Evolutionary conservation across 1,140 invertebrate genomes (phyloP).

Genomic region (Tigriopus japonicus): DNA sequence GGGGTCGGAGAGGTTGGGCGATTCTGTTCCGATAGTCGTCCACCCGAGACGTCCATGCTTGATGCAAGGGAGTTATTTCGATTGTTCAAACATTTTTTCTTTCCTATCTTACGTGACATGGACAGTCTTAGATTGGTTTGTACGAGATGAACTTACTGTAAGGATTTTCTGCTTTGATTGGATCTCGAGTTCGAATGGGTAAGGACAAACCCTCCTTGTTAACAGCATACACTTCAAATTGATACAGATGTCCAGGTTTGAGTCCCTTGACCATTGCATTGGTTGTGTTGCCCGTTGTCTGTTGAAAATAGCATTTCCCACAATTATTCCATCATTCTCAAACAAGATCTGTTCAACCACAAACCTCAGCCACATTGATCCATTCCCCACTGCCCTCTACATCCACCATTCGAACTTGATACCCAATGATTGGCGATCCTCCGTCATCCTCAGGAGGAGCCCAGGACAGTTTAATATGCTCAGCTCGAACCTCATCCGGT

Average conservation of each 20-base stretch:
- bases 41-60: too few relatives aligned
- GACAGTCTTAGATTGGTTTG: too few relatives aligned
- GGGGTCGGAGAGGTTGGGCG: too few relatives aligned
- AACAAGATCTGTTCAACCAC: neutral
- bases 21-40: too few relatives aligned
- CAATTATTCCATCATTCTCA: neutral
- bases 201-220: conserved; percentile 98
- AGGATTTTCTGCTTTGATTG: conserved; percentile 83
- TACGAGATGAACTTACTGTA: conserved; percentile 46
- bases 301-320: conserved; percentile 42
- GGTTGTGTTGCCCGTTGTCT: conserved; percentile 34
- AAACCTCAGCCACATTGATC: conserved; percentile 65
- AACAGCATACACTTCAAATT: conserved; percentile 90
- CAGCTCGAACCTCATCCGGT: conserved; percentile 56
- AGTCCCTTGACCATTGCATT: conserved; percentile 76
- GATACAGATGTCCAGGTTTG: conserved; percentile 92
- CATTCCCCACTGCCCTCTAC: conserved; percentile 64
- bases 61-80: too few relatives aligned
- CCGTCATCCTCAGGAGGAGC: conserved; percentile 81
- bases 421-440: conserved; percentile 78
- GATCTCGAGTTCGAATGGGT: conserved; percentile 68
- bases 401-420: conserved; percentile 93
- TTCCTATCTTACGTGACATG: too few relatives aligned
- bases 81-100: too few relatives aligned
- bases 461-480: conserved; percentile 89